Evolutionary conservation across 2,888 invertebrate genomes (phyloP).

Genomic region (Tenthredo distinguenda): DNA sequence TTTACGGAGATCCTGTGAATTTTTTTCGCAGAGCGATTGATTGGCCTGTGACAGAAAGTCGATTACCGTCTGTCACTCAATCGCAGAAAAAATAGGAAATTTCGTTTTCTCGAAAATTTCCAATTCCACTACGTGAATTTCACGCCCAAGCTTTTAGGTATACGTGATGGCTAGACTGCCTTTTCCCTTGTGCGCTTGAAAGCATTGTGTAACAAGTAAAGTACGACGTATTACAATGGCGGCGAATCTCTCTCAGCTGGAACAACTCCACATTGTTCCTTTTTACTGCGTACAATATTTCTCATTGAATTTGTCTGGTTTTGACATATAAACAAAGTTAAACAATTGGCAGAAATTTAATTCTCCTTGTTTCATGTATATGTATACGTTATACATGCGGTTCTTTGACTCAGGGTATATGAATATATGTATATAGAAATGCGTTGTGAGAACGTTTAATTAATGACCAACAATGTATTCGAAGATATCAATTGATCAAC

Average conservation of each 20-base stretch:
- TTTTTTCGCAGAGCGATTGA: background rate
- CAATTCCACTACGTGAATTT: conserved; percentile 6
- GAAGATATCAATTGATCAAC: background rate
- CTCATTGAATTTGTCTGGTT: conserved; percentile 12
- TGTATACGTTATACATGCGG: background rate
- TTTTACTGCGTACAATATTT: conserved; percentile 17
- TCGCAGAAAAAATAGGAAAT: background rate
- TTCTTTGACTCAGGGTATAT: background rate
- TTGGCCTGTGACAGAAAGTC: conserved; percentile 8
- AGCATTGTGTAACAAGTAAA: conserved; percentile 29
- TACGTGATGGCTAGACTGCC: conserved; percentile 9
- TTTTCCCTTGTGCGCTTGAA: background rate
- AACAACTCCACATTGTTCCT: background rate
- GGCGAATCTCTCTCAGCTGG: background rate
- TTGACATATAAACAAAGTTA: background rate
- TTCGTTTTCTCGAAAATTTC: background rate
- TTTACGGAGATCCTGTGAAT: background rate
- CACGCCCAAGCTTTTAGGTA: background rate
- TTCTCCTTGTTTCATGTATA: background rate
- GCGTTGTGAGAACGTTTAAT: background rate
- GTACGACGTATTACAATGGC: conserved; percentile 18
- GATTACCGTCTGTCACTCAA: background rate
- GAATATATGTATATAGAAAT: background rate
- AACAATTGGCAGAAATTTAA: conserved; percentile 16
- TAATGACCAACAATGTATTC: background rate